Evolutionary conservation across 2,113 vertebrate genomes (phyloP), one percentile per base, ranked within the genome.

Genomic region (Raphicerus campestris): DNA sequence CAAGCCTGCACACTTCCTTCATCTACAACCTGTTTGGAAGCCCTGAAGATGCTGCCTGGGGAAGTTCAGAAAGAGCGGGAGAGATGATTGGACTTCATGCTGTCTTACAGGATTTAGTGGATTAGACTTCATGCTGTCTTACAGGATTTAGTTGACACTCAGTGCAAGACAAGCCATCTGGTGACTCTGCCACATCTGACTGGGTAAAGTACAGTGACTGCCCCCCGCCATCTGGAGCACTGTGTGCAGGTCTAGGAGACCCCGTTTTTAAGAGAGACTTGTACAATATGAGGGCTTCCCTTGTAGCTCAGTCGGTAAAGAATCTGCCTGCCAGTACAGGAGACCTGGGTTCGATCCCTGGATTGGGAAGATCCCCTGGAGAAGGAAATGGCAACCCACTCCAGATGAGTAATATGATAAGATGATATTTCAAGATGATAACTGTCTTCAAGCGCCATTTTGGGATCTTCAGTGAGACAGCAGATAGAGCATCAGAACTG

Each of bases 151-250:
- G 77, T 7, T 45, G 17, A 47, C 6, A 28, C 56, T 60, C 47
- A 49, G 73, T 30, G 15, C 20, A 53, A 32, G 61, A 32, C n/a
- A 1, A 3, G 32, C 15, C 47, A 81, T 39, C 60, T n/a, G 70
- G 32, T 20, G 35, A 10, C 19, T 0, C 0, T 19, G 60, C 35
- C 58, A 4, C 35, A 47, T 35, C 47, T 16, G 32, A 51, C 7
- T 9, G 28, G 3, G 32, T 10, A 22, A 39, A 49, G 3, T 2
- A 3, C 0, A 14, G 20, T 3, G 1, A 8, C 16, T 1, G 20
- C 39, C 39, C 66, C 0, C 2, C 6, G n/a, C 5, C 35, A 1
- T 15, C 20, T 7, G 17, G 11, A 78, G 15, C 0, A 1, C 49
- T 15, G 3, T 5, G 82, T 28, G 32, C 75, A 10, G 30, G 35